Base-by-base conservation (phyloP, 2,888 invertebrate genomes). In the Ophioninae sp. region DNA sequence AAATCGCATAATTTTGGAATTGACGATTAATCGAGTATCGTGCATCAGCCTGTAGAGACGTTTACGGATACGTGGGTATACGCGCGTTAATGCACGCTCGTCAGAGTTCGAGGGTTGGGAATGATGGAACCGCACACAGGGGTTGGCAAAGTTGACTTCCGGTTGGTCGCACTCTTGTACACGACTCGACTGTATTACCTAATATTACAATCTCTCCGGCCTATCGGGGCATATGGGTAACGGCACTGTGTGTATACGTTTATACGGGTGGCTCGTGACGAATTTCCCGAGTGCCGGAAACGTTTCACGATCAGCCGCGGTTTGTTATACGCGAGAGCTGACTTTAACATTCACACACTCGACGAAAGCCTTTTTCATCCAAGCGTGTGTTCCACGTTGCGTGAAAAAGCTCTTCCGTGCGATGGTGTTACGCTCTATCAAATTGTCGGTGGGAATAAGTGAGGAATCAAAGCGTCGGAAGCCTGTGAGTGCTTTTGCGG, bases 71-170 rank as follows among this genome's bases (percentile, higher is more conserved):
- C 2, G 30, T 8, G 23, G 44, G 13, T 23, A 44, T 51, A 8
- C 23, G 30, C 44, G 23, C 51, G 23, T 51, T 51, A 13, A 68
- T 51, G 73, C 13, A 76, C 63, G 13, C 8, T 63, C 63, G 79
- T 79, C 79, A 72, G 58, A 63, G 41, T 58, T 51, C 69, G 20
- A 23, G 13, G 41, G 22, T 58, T 51, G 30, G 58, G 71, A 75
- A 68, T 71, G 79, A 67, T 44, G 44, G 79, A 63, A 72, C 79
- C 79, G 51, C 76, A 51, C 79, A 59, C 76, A 51, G 79, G 72
- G 81, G 81, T 78, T 81, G 61, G 75, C 75, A 79, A 74, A 84
- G 79, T 84, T 84, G 64, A 74, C 79, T 81, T 84, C 81, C 84
- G 81, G 72, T 76, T 44, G 84, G 79, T 81, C 84, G 51, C 51